Evolutionary conservation across 2,888 invertebrate genomes (phyloP).

Genomic region (Steinernema carpocapsae): DNA sequence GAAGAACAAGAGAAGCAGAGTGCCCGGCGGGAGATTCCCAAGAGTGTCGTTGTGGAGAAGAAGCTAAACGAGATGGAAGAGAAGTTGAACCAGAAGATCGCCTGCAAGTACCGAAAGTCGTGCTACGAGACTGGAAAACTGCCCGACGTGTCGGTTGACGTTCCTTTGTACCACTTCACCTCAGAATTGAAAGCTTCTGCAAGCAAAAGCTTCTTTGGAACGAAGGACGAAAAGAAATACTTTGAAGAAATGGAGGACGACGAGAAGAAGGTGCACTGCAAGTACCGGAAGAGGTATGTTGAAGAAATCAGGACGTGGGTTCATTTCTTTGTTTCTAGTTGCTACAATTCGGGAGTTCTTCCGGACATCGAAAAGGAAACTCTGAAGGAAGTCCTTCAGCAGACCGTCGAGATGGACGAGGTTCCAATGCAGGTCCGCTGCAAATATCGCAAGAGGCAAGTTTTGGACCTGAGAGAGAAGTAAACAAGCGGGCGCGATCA

Average conservation of each 20-base stretch:
- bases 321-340: slow-evolving; percentile 26
- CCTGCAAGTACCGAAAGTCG: slow-evolving; percentile 64
- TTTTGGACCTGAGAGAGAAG: too few species aligned
- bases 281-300: slow-evolving; percentile 54
- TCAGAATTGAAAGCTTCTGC: not conserved
- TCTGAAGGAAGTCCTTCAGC: slow-evolving; percentile 4
- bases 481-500: too few species aligned
- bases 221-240: slow-evolving; percentile 30
- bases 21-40: slow-evolving; percentile 9
- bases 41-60: slow-evolving; percentile 38
- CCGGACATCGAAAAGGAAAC: slow-evolving; percentile 37
- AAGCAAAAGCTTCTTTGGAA: not conserved
- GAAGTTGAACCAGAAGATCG: slow-evolving; percentile 50
- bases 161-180: not conserved
- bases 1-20: slow-evolving; percentile 33
- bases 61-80: slow-evolving; percentile 47
- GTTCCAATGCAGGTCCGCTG: slow-evolving; percentile 51
- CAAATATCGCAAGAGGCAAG: slow-evolving; percentile 55
- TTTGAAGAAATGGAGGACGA: slow-evolving; percentile 36
- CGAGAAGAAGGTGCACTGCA: slow-evolving; percentile 52
- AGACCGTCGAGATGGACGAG: slow-evolving; percentile 23
- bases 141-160: slow-evolving; percentile 48
- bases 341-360: slow-evolving; percentile 42
- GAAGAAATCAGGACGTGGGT: slow-evolving; percentile 7
- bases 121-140: slow-evolving; percentile 62